Evolutionary conservation across 2,113 vertebrate species (phyloP).

Genomic region (Notarius lentiginosus): DNA sequence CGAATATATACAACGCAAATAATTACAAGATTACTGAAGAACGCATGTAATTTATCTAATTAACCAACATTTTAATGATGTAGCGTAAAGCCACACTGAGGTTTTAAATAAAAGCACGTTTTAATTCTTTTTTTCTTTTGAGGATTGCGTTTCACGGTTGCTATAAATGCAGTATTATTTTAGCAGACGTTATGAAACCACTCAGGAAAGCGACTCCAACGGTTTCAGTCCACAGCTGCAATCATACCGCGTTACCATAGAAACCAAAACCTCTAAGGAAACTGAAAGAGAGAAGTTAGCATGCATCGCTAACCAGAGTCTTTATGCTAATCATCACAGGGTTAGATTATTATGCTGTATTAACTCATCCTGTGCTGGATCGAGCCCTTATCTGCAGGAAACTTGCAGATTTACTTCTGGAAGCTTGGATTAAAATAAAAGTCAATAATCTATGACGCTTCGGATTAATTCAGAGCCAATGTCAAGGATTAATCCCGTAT

Average conservation of each 20-base stretch:
- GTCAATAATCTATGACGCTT: neutral
- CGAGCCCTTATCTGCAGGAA: neutral
- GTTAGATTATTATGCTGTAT: neutral
- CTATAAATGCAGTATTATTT: neutral
- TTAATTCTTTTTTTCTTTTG: too few species aligned
- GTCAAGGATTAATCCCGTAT: neutral
- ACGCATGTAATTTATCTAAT: neutral
- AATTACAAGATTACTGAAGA: neutral
- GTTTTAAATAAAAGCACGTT: neutral
- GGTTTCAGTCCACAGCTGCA: neutral
- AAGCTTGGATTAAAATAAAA: neutral
- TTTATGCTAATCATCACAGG: neutral
- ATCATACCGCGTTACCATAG: neutral
- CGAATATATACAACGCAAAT: neutral
- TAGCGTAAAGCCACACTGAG: neutral
- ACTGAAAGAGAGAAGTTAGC: conserved; percentile 2
- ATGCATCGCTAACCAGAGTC: neutral
- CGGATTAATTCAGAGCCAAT: neutral
- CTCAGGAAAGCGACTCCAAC: neutral
- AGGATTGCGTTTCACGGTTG: neutral
- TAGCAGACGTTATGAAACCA: neutral
- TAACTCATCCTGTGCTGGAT: neutral
- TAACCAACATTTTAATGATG: neutral
- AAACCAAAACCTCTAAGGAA: neutral
- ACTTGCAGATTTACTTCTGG: neutral